Conservation (phyloP, 2,797 vertebrate species). For the Lepus oiostolus region DNA sequence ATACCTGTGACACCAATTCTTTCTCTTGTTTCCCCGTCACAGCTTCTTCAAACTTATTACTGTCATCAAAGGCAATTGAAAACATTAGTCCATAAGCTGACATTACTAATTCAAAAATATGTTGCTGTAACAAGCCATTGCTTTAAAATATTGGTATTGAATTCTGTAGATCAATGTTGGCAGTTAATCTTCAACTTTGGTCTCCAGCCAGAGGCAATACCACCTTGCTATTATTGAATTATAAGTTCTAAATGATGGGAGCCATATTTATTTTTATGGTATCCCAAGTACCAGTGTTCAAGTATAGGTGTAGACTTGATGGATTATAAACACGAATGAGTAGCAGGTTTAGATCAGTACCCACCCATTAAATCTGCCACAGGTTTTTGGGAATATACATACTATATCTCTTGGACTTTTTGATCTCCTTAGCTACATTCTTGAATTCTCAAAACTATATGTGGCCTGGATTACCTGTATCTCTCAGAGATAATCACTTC, state of each 20-base stretch:
- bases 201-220: constrained; percentile 41
- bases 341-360: not conserved
- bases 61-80: not conserved
- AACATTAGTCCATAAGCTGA: not conserved
- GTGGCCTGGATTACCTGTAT: not conserved
- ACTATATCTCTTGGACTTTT: not conserved
- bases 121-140: constrained; percentile 24
- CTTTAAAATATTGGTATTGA: constrained; percentile 47
- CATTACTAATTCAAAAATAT: constrained; percentile 59
- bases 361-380: not conserved
- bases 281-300: not conserved
- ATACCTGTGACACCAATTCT: not conserved
- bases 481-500: not conserved
- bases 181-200: constrained; percentile 51
- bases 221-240: constrained; percentile 52
- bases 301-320: not conserved
- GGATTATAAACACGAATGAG: constrained; percentile 9
- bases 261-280: not conserved
- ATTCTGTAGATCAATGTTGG: constrained; percentile 42
- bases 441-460: not conserved
- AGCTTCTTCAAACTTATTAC: not conserved
- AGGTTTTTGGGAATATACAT: rapidly evolving
- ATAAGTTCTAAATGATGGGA: constrained; percentile 48
- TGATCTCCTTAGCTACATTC: not conserved
- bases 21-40: not conserved